Percentiles rank a stretch among this genome's conserved stretches.
Conservation (phyloP, 2,113 vertebrate species). For the Pagrus major region DNA sequence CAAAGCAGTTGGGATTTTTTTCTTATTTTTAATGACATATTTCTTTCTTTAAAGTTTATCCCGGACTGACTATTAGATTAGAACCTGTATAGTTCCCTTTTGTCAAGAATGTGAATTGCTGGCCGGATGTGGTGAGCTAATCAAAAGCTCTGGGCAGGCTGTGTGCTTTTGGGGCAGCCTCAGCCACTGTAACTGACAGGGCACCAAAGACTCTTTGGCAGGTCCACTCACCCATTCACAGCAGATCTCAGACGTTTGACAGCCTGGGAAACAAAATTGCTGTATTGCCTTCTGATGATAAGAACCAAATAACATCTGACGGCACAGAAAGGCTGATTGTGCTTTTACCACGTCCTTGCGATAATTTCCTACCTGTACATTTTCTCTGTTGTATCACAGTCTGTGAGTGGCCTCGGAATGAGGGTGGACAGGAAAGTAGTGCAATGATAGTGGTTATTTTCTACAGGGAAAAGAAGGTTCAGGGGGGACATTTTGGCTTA, state of each 20-base stretch:
- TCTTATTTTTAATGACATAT: conserved; percentile 33
- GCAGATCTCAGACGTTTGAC: conserved; percentile 49
- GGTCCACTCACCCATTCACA: conserved; percentile 74
- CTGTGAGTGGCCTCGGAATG: conserved; percentile 16
- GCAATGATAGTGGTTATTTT: conserved; percentile 8
- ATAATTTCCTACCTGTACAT: conserved; percentile 44
- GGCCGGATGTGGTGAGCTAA: conserved; percentile 36
- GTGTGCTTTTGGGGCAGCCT: conserved; percentile 39
- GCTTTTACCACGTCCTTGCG: conserved; percentile 13
- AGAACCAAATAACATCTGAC: conserved; percentile 65
- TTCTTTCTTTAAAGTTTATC: conserved; percentile 41
- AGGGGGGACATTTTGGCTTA: conserved; percentile 13
- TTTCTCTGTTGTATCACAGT: conserved; percentile 46
- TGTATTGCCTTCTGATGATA: conserved; percentile 70
- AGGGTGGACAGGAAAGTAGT: neutral
- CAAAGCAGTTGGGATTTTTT: conserved; percentile 24
- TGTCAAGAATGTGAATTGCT: conserved; percentile 56
- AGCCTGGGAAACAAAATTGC: conserved; percentile 67
- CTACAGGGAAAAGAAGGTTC: conserved; percentile 9
- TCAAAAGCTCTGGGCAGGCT: conserved; percentile 49
- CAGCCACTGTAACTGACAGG: conserved; percentile 68
- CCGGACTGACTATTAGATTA: conserved; percentile 33
- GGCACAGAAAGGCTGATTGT: conserved; percentile 33
- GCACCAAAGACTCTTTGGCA: conserved; percentile 72
- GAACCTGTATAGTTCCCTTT: conserved; percentile 46